Base-by-base conservation (phyloP, 2,113 vertebrate genomes). In the Panthera uncia region DNA sequence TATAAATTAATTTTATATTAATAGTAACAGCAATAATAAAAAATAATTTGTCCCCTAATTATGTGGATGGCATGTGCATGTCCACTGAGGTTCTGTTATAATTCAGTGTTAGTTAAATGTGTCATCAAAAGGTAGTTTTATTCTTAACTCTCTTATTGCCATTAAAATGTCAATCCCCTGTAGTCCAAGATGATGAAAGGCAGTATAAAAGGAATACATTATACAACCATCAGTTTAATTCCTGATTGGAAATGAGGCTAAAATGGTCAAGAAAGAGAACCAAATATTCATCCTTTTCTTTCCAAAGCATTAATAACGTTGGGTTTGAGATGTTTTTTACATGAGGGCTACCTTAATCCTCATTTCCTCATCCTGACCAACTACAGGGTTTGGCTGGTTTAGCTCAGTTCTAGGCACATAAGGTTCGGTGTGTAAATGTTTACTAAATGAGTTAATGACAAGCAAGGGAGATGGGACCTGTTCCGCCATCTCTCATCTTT, bases 1-100 rank as follows among this genome's bases (percentile, higher is more conserved):
- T 33, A 38, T 94, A 87, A 97, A 98, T 98, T 98, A 97, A 97
- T 97, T 91, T 97, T 18, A 48, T 96, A 57, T 79, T 97, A 97
- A 94, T 97, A 63, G 33, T 96, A 92, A 86, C 88, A 89, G 66
- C 76, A 86, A 7, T 96, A 94, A 95, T 98, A 95, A 95, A 74
- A 97, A 94, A 78, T 87, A 98, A 98, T 96, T 95, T 96, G 94
- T 98, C 89, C 87, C 80, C 82, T 93, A 41, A 71, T 94, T 25
- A 0, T 95, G 73, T 81, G 92, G 96, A 93, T 97, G 96, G 65
- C 79, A 19, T 80, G 18, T 96, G 73, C 94, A 38, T 0, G 78
- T 98, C 87, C 91, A 68, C 76, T 5, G 41, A 97, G 95, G 13
- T 96, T 98, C 92, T 90, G 1, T 91, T 88, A 84, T 93, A 97